Conservation (phyloP, 1,140 invertebrate genomes). For the Drosophila persimilis region DNA sequence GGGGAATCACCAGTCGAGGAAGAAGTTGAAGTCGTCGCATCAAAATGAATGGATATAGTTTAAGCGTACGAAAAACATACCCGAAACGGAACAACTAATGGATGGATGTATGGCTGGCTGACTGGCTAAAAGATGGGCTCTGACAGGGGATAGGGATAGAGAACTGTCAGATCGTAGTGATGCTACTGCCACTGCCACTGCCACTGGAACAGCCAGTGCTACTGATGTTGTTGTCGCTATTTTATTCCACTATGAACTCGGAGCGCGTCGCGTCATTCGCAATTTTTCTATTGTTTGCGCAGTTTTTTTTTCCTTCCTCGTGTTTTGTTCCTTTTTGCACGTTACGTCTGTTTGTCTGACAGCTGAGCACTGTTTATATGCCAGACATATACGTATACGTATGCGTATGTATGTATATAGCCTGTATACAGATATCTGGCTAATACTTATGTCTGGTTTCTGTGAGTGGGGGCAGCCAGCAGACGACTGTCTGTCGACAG, state of each 20-base stretch:
- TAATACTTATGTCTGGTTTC: slow-evolving; percentile 12
- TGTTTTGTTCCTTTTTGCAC: slow-evolving; percentile 46
- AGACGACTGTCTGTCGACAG: slow-evolving; percentile 56
- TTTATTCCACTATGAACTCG: slow-evolving; percentile 49
- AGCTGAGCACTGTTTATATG: slow-evolving; percentile 68
- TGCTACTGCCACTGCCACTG: slow-evolving; percentile 7
- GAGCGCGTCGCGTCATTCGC: slow-evolving; percentile 57
- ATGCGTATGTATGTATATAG: not conserved
- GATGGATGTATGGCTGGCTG: slow-evolving; percentile 62
- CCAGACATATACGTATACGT: slow-evolving; percentile 32
- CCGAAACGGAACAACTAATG: slow-evolving; percentile 65
- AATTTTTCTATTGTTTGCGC: slow-evolving; percentile 60
- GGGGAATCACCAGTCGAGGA: slow-evolving; percentile 16
- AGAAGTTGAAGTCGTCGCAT: slow-evolving; percentile 31
- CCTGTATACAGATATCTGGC: slow-evolving; percentile 12
- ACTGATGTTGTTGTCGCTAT: slow-evolving; percentile 25
- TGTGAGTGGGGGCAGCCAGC: not conserved
- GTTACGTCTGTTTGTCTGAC: slow-evolving; percentile 63
- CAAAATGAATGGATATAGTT: slow-evolving; percentile 64
- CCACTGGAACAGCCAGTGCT: not conserved
- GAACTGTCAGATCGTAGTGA: slow-evolving; percentile 45
- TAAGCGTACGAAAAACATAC: slow-evolving; percentile 58
- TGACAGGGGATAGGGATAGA: slow-evolving; percentile 9
- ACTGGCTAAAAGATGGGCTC: slow-evolving; percentile 43
- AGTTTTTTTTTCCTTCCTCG: slow-evolving; percentile 28